Evolutionary conservation across 2,888 invertebrate species (phyloP).

Genomic region (Acrobasis suavella): DNA sequence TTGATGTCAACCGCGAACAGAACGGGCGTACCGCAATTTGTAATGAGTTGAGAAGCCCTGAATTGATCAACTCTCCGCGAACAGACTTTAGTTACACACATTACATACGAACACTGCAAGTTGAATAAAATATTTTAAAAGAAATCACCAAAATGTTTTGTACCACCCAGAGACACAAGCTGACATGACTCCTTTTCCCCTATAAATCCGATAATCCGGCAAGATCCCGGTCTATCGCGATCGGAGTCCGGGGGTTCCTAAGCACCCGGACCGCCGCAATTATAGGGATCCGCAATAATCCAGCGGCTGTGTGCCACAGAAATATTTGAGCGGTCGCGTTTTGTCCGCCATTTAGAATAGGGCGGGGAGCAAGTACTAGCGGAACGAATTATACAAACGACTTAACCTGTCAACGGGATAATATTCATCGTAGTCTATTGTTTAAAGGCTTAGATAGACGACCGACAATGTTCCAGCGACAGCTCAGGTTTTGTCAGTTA

Average conservation of each 20-base stretch:
- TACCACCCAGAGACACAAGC: neutral
- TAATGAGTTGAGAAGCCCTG: too few relatives aligned
- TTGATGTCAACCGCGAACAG: too few relatives aligned
- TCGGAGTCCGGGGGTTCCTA: neutral
- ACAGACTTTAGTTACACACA: too few relatives aligned
- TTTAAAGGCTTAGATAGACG: too few relatives aligned
- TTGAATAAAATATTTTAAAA: neutral
- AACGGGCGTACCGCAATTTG: too few relatives aligned
- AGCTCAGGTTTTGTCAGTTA: too few relatives aligned
- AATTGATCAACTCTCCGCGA: too few relatives aligned
- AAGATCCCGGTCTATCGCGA: neutral
- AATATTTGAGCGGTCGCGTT: constrained; percentile 35
- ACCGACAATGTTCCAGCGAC: too few relatives aligned
- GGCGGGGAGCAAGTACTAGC: constrained; percentile 20
- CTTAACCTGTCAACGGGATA: too few relatives aligned
- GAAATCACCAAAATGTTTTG: neutral
- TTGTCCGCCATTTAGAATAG: constrained; percentile 30
- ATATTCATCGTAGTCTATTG: too few relatives aligned
- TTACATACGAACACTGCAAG: neutral
- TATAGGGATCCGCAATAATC: constrained; percentile 11
- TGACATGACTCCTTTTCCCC: neutral
- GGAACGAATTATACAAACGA: neutral
- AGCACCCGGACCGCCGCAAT: constrained; percentile 9
- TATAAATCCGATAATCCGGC: constrained; percentile 6
- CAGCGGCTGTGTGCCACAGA: constrained; percentile 23